Conservation (phyloP, 2,797 vertebrate species). For the Anguilla pacifica region DNA sequence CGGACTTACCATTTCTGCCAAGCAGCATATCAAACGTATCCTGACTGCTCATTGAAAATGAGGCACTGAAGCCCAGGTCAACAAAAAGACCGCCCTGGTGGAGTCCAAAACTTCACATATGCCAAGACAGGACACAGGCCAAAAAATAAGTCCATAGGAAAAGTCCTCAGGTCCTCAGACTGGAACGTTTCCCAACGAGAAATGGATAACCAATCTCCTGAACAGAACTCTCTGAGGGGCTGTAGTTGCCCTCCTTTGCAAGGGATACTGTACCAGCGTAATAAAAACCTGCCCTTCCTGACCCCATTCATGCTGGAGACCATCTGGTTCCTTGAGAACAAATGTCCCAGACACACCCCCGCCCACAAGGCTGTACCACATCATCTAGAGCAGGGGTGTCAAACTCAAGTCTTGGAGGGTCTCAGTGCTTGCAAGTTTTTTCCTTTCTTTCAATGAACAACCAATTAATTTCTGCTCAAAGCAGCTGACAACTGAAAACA, state of each 20-base stretch:
- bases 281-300: constrained; percentile 36
- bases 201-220: not conserved
- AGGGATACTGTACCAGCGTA: constrained; percentile 33
- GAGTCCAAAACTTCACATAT: constrained; percentile 30
- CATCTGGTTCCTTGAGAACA: constrained; percentile 45
- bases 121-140: not conserved
- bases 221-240: constrained; percentile 7
- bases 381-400: constrained; percentile 3
- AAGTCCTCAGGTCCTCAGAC: not conserved
- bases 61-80: constrained; percentile 24
- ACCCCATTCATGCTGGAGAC: constrained; percentile 40
- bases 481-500: not conserved
- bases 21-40: constrained; percentile 22
- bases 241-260: constrained; percentile 20
- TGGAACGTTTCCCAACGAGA: constrained; percentile 24
- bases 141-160: not conserved
- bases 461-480: not conserved
- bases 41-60: constrained; percentile 38
- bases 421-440: not conserved
- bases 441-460: not conserved
- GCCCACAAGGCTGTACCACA: constrained; percentile 39
- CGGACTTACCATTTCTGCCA: constrained; percentile 37
- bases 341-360: constrained; percentile 39
- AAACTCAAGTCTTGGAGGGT: not conserved
- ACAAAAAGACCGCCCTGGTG: not conserved